Conservation (phyloP, 2,113 vertebrate genomes). For the Dicentrarchus labrax region DNA sequence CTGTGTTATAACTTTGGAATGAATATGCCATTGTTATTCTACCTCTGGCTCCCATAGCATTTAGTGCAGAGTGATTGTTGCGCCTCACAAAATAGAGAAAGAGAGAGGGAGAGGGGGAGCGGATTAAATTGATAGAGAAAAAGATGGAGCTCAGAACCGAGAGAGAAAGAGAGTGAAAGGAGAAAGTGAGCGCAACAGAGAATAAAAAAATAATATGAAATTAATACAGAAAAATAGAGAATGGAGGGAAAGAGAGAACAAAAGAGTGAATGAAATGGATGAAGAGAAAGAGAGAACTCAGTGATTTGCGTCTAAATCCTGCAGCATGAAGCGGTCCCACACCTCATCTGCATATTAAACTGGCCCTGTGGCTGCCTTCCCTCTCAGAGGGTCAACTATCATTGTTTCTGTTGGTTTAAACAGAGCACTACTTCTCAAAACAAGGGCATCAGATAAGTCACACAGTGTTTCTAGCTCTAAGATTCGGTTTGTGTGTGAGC, state of each 20-base stretch:
- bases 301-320: conserved; percentile 65
- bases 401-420: conserved; percentile 74
- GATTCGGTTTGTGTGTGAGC: conserved; percentile 30
- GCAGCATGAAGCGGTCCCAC: conserved; percentile 61
- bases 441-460: conserved; percentile 74
- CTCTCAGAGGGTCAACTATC: conserved; percentile 77
- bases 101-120: neutral
- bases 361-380: conserved; percentile 70
- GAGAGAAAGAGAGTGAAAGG: conserved; percentile 1
- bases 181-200: conserved; percentile 22
- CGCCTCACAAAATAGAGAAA: conserved; percentile 47
- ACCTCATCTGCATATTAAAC: conserved; percentile 80
- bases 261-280: conserved; percentile 36
- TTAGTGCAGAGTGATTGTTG: conserved; percentile 67
- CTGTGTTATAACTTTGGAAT: conserved; percentile 55
- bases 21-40: conserved; percentile 69
- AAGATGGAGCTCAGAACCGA: conserved; percentile 30
- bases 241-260: conserved; percentile 18
- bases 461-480: conserved; percentile 48
- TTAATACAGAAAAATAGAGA: conserved; percentile 39
- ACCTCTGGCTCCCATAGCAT: conserved; percentile 69
- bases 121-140: conserved; percentile 63
- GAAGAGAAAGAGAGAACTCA: conserved; percentile 14
- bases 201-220: conserved; percentile 58
- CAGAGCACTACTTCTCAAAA: conserved; percentile 65